Evolutionary conservation across 2,113 vertebrate genomes (phyloP), one percentile per base, ranked within the genome.

Genomic region (Oncorhynchus keta): DNA sequence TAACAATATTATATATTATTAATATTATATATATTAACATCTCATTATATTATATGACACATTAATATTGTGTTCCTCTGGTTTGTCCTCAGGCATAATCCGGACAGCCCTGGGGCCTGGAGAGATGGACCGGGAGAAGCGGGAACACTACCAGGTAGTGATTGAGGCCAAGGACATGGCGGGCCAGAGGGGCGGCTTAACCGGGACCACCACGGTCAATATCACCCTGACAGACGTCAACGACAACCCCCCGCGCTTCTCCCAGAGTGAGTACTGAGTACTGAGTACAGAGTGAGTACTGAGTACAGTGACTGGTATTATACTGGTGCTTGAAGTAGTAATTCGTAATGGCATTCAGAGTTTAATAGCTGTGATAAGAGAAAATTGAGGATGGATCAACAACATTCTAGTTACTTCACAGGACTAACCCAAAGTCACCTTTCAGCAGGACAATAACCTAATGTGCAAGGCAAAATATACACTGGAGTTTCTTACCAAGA

Each of bases 141-240:
- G 92, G 74, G 96, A 97, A 68, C 95, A 96, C 20, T 99, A 99
- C 87, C 96, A 97, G 91, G 96, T 99, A 78, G 95, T 99, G 85
- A 98, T 99, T 35, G 95, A 99, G 84, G 97, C 96, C 57, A 99
- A 99, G 76, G 97, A 99, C 78, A 99, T 99, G 97, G 97, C 95
- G 0, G 97, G 97, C 28, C 96, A 98, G 88, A 95, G 95, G 92
- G 97, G 97, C 0, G 97, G 97, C 39, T 84, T 99, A 51, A 97
- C 94, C 0, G 97, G 96, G 8, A 96, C 94, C 75, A 96, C 97
- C 4, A 92, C 92, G 0, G 95, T 99, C 80, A 97, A 97, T 89
- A 99, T 99, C 90, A 95, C 92, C 0, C 66, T 99, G 81, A 96
- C 94, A 0, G 97, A 99, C 0, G 96, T 99, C 73, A 99, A 99